Evolutionary conservation across 2,888 invertebrate species (phyloP), one percentile per base, ranked within the genome.

Genomic region (Megalurothrips usitatus): DNA sequence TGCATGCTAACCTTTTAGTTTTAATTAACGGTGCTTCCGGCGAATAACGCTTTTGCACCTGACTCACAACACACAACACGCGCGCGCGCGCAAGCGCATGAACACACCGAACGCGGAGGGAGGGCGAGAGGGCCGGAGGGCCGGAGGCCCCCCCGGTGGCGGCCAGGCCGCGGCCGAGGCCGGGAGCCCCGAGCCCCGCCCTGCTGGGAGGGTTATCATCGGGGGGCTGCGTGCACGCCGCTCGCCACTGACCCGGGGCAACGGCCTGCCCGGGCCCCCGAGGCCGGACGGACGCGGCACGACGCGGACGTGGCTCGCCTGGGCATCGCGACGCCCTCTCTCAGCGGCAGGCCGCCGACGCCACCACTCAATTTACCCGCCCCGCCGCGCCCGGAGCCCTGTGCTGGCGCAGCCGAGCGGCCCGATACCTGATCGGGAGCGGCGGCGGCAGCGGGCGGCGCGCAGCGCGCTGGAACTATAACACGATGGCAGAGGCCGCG

Each of bases 1-100:
- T 26, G 68, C 68, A 75, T 75, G 68, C 68, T 75, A 75, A 75
- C 68, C 68, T 75, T 75, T 75, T 75, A 75, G 68, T 75, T 75
- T 75, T 75, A 75, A 75, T 75, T 75, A 75, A 75, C 68, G 68
- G 23, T 26, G 68, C 68, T 75, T 75, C 68, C 68, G 68, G 68
- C 26, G 68, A 75, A 23, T 75, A 26, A 12, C 68, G 68, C 68
- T 75, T 75, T 75, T 75, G 68, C 68, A 23, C 26, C 68, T 17
- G 58, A 58, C 14, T 19, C 34, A 43, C 34, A 43, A 43, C 58
- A n/a, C 58, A n/a, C 52, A 49, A 14, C 49, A 49, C 10, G 49
- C 52, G 14, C 52, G 52, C 52, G 52, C 34, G 6, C 6, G 34
- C 2, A 19, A 3, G 10, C 52, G 10, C 14, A 52, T 1, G 68